Evolutionary conservation across 2,888 invertebrate species (phyloP), one percentile per base, ranked within the genome.

Genomic region (Sphaeridia pumilis): DNA sequence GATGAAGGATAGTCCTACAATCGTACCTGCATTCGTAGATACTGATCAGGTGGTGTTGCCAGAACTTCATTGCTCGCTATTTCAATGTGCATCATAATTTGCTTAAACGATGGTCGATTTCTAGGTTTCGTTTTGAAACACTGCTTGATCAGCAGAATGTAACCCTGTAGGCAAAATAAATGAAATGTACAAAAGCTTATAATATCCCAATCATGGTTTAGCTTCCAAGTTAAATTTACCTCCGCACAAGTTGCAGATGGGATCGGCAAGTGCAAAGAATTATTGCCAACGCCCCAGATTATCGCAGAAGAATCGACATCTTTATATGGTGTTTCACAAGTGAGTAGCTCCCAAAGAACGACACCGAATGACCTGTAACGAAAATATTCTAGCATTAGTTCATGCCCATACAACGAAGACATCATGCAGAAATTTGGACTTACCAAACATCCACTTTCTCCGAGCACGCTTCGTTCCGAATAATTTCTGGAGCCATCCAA

Each of bases 401-500:
- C n/a, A n/a, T n/a, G n/a, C n/a, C n/a, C n/a, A n/a, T n/a, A n/a
- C n/a, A n/a, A n/a, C n/a, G n/a, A n/a, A n/a, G n/a, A n/a, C n/a
- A n/a, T n/a, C n/a, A n/a, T n/a, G n/a, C n/a, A n/a, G n/a, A n/a
- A n/a, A n/a, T n/a, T n/a, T n/a, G 1, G 24, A 61, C 71, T 71
- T 68, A 78, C 95, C 97, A 98, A 56, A 98, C 87, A 70, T 98
- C 98, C 0, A 98, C 93, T 70, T 94, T 90, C 69, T 97, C 95
- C 0, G 90, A 93, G 71, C 94, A 98, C 0, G 87, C 89, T 69
- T 95, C 89, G 69, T 93, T 92, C 56, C 93, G 80, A 63, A 98
- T 95, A 36, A 97, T 87, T 74, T 98, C 98, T 0, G 98, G 98
- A 0, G 97, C 94, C 97, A 98, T 98, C 97, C 97, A 98, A 0